A percentile compares a stretch with the other conserved stretches of the same genome.
These are phyloP conservation scores for Globia sparganii DNA, from an alignment of 2,888 invertebrate genomes.

Conservation along the genomic window DNA sequence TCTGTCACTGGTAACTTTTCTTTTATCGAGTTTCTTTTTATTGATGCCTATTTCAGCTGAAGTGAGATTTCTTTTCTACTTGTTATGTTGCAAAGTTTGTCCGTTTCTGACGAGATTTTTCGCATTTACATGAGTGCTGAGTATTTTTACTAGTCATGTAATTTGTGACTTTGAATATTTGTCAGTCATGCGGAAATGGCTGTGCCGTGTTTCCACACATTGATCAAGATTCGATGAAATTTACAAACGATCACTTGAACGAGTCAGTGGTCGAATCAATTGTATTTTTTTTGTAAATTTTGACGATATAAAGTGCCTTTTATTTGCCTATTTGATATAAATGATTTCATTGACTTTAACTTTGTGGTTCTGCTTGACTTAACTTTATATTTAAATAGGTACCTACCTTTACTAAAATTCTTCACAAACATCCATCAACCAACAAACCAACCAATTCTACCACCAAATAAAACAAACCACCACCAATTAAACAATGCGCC, in stretches of 20 bases:
- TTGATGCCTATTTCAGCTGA: conserved; percentile 61
- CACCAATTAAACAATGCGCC: too few relatives aligned
- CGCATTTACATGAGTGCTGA: conserved; percentile 45
- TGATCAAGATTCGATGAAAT: background rate
- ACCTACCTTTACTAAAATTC: background rate
- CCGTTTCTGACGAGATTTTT: conserved; percentile 45
- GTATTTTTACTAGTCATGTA: conserved; percentile 33
- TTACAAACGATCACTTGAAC: background rate
- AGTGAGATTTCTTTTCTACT: conserved; percentile 59
- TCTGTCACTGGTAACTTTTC: conserved; percentile 71
- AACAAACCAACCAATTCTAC: too few relatives aligned
- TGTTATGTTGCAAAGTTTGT: conserved; percentile 56
- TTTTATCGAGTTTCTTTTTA: conserved; percentile 75
- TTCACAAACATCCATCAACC: too few relatives aligned
- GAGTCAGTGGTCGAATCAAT: background rate
- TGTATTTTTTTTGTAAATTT: background rate
- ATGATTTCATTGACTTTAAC: too few relatives aligned
- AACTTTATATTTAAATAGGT: background rate
- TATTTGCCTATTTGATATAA: too few relatives aligned
- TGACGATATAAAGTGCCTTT: background rate
- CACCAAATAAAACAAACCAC: too few relatives aligned
- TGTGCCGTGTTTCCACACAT: background rate
- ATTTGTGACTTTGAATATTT: conserved; percentile 24
- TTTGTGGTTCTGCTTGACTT: background rate
- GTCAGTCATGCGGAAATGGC: background rate